These are phyloP conservation scores for Sthenelais limicola DNA, from an alignment of 2,888 invertebrate genomes.

Conservation along the genomic window DNA sequence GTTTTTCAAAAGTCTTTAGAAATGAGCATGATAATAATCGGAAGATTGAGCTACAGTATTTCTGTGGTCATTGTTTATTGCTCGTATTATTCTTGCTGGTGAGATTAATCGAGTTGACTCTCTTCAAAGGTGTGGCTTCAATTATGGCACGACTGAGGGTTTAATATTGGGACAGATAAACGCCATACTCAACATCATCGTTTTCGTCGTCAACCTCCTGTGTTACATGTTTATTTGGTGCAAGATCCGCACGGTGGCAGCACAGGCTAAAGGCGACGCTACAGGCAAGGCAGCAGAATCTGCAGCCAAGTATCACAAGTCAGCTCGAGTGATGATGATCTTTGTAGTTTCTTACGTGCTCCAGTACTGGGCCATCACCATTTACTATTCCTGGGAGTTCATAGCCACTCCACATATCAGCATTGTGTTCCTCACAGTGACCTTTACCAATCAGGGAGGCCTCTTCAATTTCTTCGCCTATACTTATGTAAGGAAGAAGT, in stretches of 20 bases:
- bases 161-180: constrained; percentile 6
- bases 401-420: constrained; percentile 16
- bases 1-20: too few species aligned
- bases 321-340: constrained; percentile 29
- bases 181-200: constrained; percentile 22
- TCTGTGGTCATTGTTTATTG: too few species aligned
- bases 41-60: too few species aligned
- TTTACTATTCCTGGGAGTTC: constrained; percentile 30
- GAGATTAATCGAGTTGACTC: too few species aligned
- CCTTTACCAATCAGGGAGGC: constrained; percentile 30
- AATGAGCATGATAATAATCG: too few species aligned
- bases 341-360: constrained; percentile 25
- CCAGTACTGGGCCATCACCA: constrained; percentile 36
- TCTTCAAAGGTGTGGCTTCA: constrained; percentile 33
- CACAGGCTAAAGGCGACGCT: neutral
- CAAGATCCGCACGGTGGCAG: constrained; percentile 13
- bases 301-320: constrained; percentile 35
- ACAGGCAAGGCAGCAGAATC: constrained; percentile 23
- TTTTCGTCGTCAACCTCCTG: constrained; percentile 6
- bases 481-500: constrained; percentile 19
- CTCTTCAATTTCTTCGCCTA: constrained; percentile 33
- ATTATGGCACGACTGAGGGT: constrained; percentile 19
- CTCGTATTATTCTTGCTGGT: too few species aligned
- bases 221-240: constrained; percentile 25
- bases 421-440: constrained; percentile 29